Evolutionary conservation across 37 sponge, comb jelly and placozoan genomes (phyloP).

Genomic region (Axinella damicornis): DNA sequence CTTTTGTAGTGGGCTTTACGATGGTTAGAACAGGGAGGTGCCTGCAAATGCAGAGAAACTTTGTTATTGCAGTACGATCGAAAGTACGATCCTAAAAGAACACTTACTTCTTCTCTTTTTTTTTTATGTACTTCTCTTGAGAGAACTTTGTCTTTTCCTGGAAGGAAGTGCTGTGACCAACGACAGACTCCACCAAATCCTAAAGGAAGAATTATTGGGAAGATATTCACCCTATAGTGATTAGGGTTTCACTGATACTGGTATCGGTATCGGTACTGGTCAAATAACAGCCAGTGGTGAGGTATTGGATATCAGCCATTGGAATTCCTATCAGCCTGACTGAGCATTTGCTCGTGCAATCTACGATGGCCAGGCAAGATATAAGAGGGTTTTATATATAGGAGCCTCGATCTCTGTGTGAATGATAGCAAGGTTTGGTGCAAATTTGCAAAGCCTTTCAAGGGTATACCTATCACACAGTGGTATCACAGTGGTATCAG

Average conservation of each 20-base stretch:
- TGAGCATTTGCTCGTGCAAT: too few species aligned
- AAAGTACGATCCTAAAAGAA: background rate
- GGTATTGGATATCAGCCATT: too few species aligned
- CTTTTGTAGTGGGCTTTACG: conserved; percentile 51
- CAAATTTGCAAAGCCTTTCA: too few species aligned
- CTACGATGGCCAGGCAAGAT: too few species aligned
- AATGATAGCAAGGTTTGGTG: too few species aligned
- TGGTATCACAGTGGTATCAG: too few species aligned
- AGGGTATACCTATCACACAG: too few species aligned
- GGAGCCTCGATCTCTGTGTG: too few species aligned
- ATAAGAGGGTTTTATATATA: too few species aligned
- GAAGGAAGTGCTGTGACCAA: conserved; percentile 81
- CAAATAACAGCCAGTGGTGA: too few species aligned
- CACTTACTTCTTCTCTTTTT: conserved; percentile 75
- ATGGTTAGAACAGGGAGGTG: conserved; percentile 66
- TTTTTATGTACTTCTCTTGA: conserved; percentile 84
- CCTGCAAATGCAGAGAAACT: conserved; percentile 17
- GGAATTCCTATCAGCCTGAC: too few species aligned
- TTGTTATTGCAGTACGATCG: background rate
- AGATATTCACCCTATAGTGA: background rate
- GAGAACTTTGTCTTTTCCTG: conserved; percentile 80
- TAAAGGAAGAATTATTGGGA: conserved; percentile 18
- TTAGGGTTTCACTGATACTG: too few species aligned
- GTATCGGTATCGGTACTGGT: background rate
- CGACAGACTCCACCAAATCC: conserved; percentile 72